Conservation (phyloP, 2,113 vertebrate species). For the Arenaria interpres region DNA sequence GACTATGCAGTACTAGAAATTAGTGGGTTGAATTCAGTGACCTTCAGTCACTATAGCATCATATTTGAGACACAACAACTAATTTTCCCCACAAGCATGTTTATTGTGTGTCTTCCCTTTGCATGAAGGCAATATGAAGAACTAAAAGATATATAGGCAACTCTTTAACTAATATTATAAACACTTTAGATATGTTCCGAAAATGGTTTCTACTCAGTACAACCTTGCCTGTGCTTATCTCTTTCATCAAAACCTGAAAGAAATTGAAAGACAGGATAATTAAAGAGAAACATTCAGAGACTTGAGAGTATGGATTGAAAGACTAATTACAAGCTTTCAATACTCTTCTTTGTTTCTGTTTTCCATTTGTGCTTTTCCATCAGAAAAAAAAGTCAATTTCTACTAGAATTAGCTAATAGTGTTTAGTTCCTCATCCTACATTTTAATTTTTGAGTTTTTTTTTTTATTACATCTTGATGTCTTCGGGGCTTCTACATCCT, state of each 20-base stretch:
- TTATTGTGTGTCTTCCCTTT: neutral
- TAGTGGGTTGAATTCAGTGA: neutral
- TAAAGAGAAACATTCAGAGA: conserved; percentile 27
- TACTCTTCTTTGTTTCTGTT: conserved; percentile 15
- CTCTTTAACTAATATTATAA: conserved; percentile 1
- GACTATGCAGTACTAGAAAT: neutral
- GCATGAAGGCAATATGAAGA: neutral
- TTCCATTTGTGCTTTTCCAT: neutral
- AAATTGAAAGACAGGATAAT: conserved; percentile 51
- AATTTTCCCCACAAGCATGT: neutral
- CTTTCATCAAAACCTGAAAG: conserved; percentile 29
- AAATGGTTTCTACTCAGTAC: neutral
- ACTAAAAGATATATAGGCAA: neutral
- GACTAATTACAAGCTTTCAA: conserved; percentile 39
- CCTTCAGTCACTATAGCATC: neutral
- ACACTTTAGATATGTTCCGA: neutral
- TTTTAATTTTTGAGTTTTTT: neutral
- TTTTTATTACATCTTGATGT: neutral
- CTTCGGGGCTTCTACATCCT: neutral
- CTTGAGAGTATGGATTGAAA: conserved; percentile 24
- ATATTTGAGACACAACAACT: neutral
- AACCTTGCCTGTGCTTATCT: neutral
- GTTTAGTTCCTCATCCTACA: neutral
- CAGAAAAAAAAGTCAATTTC: neutral
- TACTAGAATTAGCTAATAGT: neutral